phyloP scores from a whole-genome alignment of 2,113 vertebrate genomes.

The Alaudala cheleensis region DNA sequence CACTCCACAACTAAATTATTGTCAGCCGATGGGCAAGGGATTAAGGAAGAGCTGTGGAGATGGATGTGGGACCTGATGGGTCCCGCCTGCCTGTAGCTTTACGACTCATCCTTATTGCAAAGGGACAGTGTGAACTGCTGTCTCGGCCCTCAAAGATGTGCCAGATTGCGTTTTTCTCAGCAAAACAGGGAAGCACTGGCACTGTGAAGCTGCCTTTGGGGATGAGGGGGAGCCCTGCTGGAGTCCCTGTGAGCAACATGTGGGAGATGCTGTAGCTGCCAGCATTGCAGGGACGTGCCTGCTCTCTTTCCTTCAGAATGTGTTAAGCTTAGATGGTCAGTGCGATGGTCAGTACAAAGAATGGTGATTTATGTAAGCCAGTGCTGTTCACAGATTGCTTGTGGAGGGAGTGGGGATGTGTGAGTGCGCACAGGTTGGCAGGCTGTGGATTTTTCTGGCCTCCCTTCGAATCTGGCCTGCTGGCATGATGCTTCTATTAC shows the following conservation, averaged over 20 bases:
- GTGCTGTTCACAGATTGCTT: neutral
- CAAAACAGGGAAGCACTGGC: neutral
- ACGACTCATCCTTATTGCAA: neutral
- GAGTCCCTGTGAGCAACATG: neutral
- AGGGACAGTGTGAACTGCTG: neutral
- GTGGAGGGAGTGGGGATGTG: neutral
- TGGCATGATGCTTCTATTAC: neutral
- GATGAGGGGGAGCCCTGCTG: accelerated
- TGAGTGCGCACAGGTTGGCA: neutral
- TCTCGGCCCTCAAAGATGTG: neutral
- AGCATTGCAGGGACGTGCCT: neutral
- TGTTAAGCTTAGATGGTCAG: accelerated
- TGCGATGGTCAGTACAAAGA: neutral
- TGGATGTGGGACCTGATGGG: neutral
- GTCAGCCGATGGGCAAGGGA: neutral
- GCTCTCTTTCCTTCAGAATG: neutral
- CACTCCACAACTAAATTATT: neutral
- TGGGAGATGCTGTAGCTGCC: neutral
- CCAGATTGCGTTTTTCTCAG: neutral
- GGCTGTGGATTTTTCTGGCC: constrained; percentile 36
- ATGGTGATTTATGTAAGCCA: neutral
- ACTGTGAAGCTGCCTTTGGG: neutral
- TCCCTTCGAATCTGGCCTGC: constrained; percentile 31
- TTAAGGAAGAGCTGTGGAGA: neutral
- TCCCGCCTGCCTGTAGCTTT: neutral